These are phyloP conservation scores for Athalia cordata DNA, from an alignment of 2,888 invertebrate species.

Conservation along the genomic window DNA sequence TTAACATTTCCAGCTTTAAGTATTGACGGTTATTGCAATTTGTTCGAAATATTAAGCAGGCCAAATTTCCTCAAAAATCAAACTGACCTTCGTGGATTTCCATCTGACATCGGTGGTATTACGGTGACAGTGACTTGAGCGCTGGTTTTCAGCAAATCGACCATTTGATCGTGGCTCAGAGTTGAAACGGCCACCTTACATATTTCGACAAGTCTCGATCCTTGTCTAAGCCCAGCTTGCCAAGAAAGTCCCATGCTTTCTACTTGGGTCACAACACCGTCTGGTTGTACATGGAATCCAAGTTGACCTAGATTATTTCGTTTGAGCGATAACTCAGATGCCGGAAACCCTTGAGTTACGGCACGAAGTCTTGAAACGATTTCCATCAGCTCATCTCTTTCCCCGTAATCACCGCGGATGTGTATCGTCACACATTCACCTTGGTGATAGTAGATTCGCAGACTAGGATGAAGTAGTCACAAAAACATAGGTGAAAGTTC, in stretches of 20 bases:
- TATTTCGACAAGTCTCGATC: constrained; percentile 93
- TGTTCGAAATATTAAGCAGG: not conserved
- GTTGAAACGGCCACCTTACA: constrained; percentile 93
- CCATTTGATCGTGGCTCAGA: constrained; percentile 93
- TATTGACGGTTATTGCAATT: not conserved
- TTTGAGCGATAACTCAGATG: constrained; percentile 87
- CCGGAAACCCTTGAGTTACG: constrained; percentile 86
- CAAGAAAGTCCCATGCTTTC: constrained; percentile 84
- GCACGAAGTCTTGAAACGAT: constrained; percentile 87
- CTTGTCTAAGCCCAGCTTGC: constrained; percentile 91
- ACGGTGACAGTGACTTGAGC: constrained; percentile 90
- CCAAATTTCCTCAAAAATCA: not conserved
- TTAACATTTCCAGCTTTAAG: not conserved
- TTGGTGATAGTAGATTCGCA: constrained; percentile 92
- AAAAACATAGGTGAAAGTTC: not conserved
- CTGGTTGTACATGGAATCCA: constrained; percentile 93
- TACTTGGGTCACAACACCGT: constrained; percentile 96
- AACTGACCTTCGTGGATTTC: constrained; percentile 78
- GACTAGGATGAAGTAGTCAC: constrained; percentile 71
- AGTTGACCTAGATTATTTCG: constrained; percentile 89
- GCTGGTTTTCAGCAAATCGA: constrained; percentile 92
- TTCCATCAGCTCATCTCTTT: constrained; percentile 83
- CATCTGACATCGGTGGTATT: constrained; percentile 84
- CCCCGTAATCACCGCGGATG: constrained; percentile 82
- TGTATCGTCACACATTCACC: constrained; percentile 93